Base-by-base conservation (phyloP, 2,797 vertebrate species). In the Discoglossus pictus region DNA sequence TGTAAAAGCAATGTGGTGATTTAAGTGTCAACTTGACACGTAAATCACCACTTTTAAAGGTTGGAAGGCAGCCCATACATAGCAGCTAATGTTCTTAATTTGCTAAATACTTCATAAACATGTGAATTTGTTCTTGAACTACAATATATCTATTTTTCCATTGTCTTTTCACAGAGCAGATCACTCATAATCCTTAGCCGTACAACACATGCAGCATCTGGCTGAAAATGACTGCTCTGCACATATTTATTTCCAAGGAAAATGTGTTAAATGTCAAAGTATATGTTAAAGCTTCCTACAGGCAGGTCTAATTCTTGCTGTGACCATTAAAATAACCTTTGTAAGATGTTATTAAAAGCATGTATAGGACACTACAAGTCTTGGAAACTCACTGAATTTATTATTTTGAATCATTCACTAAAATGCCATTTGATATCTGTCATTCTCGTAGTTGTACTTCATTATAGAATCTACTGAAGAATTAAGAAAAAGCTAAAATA, bases 211-310 rank as follows among this genome's bases (percentile, higher is more conserved):
- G 42, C 51, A 43, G 34, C 34, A 58, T 62, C 50, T 40, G 50
- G 12, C 31, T 34, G 40, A 69, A 59, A 66, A 65, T 31, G 21
- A 15, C 23, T 56, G 40, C 42, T 21, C 18, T 47, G 9, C 5
- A 68, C 64, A 82, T 74, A 76, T 79, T 82, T 75, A 86, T 67
- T 87, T 83, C 81, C 76, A 79, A 64, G 47, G 76, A 71, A 1
- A 12, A 62, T 48, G 65, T 82, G 75, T 77, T 77, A 82, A 76
- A 77, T 66, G 72, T 76, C 66, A 23, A 0, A 64, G 48, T 31
- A 65, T 75, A 74, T 81, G 66, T 78, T 79, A 77, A 78, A 7
- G 62, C 76, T 82, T 77, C 79, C 65, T 67, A 75, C 9, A 68
- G 77, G 76, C 79, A 83, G 65, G 67, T 76, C 73, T 78, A 65